Evolutionary conservation across 2,888 invertebrate genomes (phyloP).

Genomic region (Cheilosia scutellata): DNA sequence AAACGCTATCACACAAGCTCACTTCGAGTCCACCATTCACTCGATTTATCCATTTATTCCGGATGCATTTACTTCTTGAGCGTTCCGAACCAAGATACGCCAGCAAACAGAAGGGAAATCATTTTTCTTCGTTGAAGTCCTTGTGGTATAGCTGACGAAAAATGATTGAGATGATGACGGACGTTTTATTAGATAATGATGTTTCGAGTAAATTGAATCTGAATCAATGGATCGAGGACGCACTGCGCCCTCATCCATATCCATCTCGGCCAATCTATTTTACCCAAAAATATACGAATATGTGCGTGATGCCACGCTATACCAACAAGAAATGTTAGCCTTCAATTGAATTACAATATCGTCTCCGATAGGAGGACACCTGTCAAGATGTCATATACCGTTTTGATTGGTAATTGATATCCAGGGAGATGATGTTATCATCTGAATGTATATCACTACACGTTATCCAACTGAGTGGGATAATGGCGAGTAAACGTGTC

Average conservation of each 20-base stretch:
- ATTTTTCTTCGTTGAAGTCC: conserved; percentile 29
- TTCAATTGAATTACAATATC: conserved; percentile 66
- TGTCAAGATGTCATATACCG: conserved; percentile 67
- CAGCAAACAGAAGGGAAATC: conserved; percentile 7
- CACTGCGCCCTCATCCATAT: not conserved
- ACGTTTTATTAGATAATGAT: conserved; percentile 60
- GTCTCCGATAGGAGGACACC: conserved; percentile 47
- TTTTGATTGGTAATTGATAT: conserved; percentile 68
- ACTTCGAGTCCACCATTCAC: not conserved
- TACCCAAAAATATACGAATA: conserved; percentile 14
- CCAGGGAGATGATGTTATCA: conserved; percentile 25
- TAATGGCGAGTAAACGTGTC: not conserved
- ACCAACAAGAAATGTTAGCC: conserved; percentile 19
- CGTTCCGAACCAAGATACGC: not conserved
- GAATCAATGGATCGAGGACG: conserved; percentile 1
- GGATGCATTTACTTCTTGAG: conserved; percentile 43
- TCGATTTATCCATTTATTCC: conserved; percentile 19
- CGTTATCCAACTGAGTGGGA: not conserved
- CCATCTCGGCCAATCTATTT: conserved; percentile 17
- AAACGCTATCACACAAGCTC: conserved; percentile 22
- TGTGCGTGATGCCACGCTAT: conserved; percentile 38
- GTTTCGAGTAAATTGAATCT: conserved; percentile 64
- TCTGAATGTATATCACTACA: not conserved
- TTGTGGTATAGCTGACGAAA: conserved; percentile 36
- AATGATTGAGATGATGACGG: conserved; percentile 58